Conservation (phyloP, 2,888 invertebrate genomes). For the Sympetrum striolatum region DNA sequence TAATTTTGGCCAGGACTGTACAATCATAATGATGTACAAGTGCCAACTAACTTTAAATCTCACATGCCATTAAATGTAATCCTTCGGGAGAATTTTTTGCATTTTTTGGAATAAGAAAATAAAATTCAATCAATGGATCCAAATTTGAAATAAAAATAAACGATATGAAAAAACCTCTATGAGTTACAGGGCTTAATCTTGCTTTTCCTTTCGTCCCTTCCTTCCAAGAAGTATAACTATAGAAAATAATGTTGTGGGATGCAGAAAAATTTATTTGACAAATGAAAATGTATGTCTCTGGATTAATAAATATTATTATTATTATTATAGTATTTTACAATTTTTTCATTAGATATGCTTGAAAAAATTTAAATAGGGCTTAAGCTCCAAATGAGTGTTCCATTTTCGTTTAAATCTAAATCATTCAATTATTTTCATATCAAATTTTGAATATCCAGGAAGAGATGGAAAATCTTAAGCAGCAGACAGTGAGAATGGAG, state of each 20-base stretch:
- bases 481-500: conserved; percentile 79
- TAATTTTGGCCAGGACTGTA: no score
- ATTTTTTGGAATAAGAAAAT: no score
- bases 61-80: no score
- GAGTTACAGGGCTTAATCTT: no score
- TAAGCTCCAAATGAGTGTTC: neutral
- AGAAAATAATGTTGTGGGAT: neutral
- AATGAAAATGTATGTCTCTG: neutral
- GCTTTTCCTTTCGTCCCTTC: neutral
- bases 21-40: no score
- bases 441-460: conserved; percentile 60
- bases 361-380: neutral
- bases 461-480: conserved; percentile 77
- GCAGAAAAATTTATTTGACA: neutral
- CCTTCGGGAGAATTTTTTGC: no score
- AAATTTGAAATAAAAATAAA: no score
- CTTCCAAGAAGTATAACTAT: neutral
- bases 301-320: no score
- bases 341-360: neutral
- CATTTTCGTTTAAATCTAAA: neutral
- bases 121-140: no score
- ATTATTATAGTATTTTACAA: no score
- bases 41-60: no score
- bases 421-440: neutral
- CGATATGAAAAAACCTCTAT: no score